These are phyloP conservation scores for Pitta sordida DNA, from an alignment of 2,113 vertebrate species.

Conservation along the genomic window DNA sequence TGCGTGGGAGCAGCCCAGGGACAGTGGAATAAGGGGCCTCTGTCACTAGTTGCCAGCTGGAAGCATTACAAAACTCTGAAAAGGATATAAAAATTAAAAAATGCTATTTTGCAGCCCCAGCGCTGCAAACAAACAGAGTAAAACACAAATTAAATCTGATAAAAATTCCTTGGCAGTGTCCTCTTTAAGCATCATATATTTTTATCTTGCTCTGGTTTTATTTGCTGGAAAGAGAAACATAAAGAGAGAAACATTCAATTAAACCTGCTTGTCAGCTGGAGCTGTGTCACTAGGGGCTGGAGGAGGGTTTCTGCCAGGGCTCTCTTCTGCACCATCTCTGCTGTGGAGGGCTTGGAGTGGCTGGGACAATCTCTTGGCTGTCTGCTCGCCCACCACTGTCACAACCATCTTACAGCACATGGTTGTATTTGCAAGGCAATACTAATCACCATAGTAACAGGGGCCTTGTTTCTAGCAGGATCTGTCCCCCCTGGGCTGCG, in stretches of 20 bases:
- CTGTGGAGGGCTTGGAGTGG: rapidly evolving
- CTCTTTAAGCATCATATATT: slow-evolving; percentile 56
- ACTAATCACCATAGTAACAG: background rate
- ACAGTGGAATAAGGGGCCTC: background rate
- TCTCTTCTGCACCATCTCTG: background rate
- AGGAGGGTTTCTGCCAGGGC: background rate
- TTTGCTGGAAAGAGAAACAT: slow-evolving; percentile 41
- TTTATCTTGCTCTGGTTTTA: slow-evolving; percentile 40
- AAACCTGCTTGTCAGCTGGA: background rate
- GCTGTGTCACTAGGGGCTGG: background rate
- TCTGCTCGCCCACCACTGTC: rapidly evolving
- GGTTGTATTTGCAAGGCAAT: background rate
- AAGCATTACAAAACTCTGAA: background rate
- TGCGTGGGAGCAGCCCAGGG: background rate
- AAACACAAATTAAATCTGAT: slow-evolving; percentile 20
- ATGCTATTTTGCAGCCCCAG: background rate
- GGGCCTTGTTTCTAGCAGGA: background rate
- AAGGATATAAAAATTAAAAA: background rate
- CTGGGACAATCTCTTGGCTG: background rate
- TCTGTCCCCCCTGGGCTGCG: background rate
- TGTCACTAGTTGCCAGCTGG: background rate
- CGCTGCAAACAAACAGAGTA: background rate
- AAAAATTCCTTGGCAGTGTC: slow-evolving; percentile 38
- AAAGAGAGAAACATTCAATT: slow-evolving; percentile 52
- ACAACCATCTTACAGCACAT: background rate